Conservation (phyloP, 1,140 invertebrate genomes). For the Pseudomyrmex pallidus region DNA sequence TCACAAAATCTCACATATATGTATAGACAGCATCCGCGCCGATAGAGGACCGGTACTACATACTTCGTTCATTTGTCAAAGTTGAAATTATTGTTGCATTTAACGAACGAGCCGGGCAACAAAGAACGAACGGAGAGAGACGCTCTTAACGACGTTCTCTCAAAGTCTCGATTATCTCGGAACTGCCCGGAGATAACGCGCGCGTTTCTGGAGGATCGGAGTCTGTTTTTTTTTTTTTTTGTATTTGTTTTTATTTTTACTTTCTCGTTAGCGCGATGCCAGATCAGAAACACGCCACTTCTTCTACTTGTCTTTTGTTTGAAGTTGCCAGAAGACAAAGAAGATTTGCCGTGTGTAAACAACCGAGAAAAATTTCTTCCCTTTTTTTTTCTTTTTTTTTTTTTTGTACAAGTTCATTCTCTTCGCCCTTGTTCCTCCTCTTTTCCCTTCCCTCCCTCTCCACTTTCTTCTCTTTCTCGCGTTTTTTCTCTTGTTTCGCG, state of each 20-base stretch:
- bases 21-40: not conserved
- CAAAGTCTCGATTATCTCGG: constrained; percentile 22
- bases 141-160: not conserved
- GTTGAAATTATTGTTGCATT: no score
- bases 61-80: no score
- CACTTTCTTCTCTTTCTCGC: not conserved
- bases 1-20: not conserved
- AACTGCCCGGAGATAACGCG: constrained; percentile 35
- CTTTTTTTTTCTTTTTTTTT: no score
- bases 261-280: constrained; percentile 63
- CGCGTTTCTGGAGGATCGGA: constrained; percentile 22
- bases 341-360: constrained; percentile 47
- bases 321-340: not conserved
- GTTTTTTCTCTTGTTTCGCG: not conserved
- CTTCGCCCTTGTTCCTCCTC: not conserved
- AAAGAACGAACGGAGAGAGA: not conserved
- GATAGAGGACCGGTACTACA: no score
- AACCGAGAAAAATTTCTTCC: constrained; percentile 55
- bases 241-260: no score
- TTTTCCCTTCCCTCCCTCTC: not conserved
- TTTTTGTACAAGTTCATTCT: constrained; percentile 1
- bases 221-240: no score
- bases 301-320: not conserved
- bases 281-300: constrained; percentile 40
- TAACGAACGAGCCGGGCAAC: no score